Percentiles rank a stretch among this genome's conserved stretches.
Conservation (phyloP, 2,888 invertebrate genomes). For the Oxyteleia sp. region DNA sequence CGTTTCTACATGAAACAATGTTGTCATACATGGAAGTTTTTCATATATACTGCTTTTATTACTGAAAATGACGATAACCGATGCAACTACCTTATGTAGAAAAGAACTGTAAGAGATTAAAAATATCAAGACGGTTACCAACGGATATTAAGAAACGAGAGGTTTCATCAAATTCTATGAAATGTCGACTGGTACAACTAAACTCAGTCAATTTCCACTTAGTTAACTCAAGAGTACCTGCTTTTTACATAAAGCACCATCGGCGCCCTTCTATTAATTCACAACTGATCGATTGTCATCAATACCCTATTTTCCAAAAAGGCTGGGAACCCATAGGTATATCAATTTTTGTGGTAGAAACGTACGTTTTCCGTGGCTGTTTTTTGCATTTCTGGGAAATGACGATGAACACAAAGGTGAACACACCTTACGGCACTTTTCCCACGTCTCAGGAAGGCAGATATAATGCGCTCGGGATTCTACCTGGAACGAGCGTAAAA, state of each 20-base stretch:
- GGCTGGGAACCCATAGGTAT: conserved; percentile 5
- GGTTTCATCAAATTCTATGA: too few species aligned
- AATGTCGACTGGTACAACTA: neutral
- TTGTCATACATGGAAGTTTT: too few species aligned
- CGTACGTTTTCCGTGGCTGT: conserved; percentile 29
- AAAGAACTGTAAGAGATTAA: too few species aligned
- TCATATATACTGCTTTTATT: too few species aligned
- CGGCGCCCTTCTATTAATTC: conserved; percentile 17
- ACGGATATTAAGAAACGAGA: too few species aligned
- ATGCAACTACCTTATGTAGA: too few species aligned
- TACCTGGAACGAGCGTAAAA: conserved; percentile 75
- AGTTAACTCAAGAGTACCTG: neutral
- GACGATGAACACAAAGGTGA: conserved; percentile 57
- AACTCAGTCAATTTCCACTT: conserved; percentile 2
- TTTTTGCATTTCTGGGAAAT: conserved; percentile 65
- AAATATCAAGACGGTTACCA: too few species aligned
- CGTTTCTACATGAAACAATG: too few species aligned
- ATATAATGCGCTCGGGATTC: conserved; percentile 65
- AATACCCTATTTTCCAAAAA: conserved; percentile 40
- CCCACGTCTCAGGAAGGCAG: conserved; percentile 72
- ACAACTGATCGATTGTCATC: conserved; percentile 21
- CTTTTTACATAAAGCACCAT: neutral
- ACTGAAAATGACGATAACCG: too few species aligned
- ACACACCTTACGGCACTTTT: conserved; percentile 74
- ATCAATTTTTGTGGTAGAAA: conserved; percentile 26